Evolutionary conservation across 2,888 invertebrate species (phyloP).

Genomic region (Dolichopus griseipennis): DNA sequence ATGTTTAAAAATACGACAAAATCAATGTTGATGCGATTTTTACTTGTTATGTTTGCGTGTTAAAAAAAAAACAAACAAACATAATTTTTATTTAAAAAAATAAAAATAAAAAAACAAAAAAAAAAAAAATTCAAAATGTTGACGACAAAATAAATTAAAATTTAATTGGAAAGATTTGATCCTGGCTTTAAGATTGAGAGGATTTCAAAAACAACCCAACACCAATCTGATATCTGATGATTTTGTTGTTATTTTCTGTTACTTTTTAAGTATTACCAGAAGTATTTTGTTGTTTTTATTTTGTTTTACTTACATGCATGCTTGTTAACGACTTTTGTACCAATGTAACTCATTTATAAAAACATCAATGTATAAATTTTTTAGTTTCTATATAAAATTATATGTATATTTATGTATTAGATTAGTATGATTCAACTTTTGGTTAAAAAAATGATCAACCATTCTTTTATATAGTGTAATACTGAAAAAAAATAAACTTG

Average conservation of each 20-base stretch:
- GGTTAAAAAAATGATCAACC: too few species aligned
- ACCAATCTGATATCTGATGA: conserved; percentile 14
- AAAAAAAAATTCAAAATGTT: conserved; percentile 11
- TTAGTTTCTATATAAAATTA: too few species aligned
- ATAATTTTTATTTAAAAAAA: too few species aligned
- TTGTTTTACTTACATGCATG: neutral
- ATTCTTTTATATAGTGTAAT: too few species aligned
- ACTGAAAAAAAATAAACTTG: neutral
- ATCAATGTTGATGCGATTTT: neutral
- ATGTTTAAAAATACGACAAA: too few species aligned
- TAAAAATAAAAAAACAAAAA: neutral
- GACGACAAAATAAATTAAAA: conserved; percentile 38
- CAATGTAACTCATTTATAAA: conserved; percentile 16
- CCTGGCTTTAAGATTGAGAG: conserved; percentile 22
- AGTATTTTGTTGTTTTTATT: neutral
- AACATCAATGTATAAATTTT: conserved; percentile 19
- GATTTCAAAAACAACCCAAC: conserved; percentile 11
- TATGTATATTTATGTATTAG: too few species aligned
- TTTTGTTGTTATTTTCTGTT: conserved; percentile 19
- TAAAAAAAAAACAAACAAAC: neutral
- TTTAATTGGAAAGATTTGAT: conserved; percentile 40
- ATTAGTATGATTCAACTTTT: too few species aligned
- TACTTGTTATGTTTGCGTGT: conserved; percentile 2
- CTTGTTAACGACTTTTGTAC: conserved; percentile 1
- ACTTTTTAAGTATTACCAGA: conserved; percentile 8